phyloP scores from a whole-genome alignment of 1,140 invertebrate species.

The Trachelipus rathkii region DNA sequence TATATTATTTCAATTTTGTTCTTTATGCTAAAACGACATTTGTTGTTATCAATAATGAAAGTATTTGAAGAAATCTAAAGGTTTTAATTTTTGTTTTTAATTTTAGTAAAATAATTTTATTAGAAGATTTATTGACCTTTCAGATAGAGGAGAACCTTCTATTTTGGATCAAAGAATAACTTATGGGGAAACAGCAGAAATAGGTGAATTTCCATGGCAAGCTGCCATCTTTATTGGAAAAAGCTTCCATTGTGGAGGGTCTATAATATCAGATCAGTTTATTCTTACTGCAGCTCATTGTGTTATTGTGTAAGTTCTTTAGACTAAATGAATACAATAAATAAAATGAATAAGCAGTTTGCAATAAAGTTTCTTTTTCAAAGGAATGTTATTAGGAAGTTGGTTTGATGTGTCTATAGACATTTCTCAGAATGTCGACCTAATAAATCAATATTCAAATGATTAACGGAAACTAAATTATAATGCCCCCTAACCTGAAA shows the following conservation, averaged over 20 bases:
- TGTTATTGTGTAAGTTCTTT: conserved; percentile 51
- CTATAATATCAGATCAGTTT: conserved; percentile 56
- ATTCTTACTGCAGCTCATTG: conserved; percentile 62
- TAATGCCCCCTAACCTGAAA: too few species aligned
- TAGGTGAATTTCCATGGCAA: conserved; percentile 52
- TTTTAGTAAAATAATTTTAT: too few species aligned
- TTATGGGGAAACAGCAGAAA: conserved; percentile 48
- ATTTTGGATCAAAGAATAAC: conserved; percentile 33
- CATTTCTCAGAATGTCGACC: too few species aligned
- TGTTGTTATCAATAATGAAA: background rate
- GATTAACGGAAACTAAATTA: background rate
- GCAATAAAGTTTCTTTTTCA: too few species aligned
- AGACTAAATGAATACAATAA: too few species aligned
- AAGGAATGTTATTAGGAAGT: background rate
- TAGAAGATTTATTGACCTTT: background rate
- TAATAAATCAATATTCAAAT: too few species aligned
- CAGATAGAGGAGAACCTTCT: conserved; percentile 31
- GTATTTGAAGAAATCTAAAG: background rate
- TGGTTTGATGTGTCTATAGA: background rate
- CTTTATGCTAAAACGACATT: too few species aligned
- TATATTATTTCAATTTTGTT: too few species aligned
- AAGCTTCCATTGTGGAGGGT: conserved; percentile 59
- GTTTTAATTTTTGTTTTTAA: background rate
- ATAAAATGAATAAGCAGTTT: too few species aligned
- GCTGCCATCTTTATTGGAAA: conserved; percentile 51